These are phyloP conservation scores for Eupsittula cactorum DNA, from an alignment of 2,113 vertebrate genomes.

Conservation along the genomic window DNA sequence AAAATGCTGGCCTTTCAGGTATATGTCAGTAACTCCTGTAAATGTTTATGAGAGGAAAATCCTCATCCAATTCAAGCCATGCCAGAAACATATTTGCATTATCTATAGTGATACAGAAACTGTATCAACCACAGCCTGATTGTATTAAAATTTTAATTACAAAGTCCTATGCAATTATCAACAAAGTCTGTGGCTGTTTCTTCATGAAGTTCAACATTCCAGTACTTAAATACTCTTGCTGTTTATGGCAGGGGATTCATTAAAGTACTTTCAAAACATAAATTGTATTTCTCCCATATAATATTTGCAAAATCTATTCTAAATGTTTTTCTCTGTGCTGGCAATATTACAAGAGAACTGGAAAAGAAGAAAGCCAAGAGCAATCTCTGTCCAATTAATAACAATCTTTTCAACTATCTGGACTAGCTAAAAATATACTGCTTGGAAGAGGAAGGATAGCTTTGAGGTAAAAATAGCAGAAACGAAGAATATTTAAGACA, in stretches of 20 bases:
- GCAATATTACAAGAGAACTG: not conserved
- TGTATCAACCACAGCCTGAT: constrained; percentile 49
- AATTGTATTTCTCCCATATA: not conserved
- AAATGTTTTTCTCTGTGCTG: not conserved
- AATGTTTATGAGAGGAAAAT: constrained; percentile 70
- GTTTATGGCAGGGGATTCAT: not conserved
- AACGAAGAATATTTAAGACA: constrained; percentile 1
- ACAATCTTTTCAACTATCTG: constrained; percentile 7
- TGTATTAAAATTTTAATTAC: constrained; percentile 57
- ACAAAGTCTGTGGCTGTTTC: constrained; percentile 21
- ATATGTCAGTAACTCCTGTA: constrained; percentile 72
- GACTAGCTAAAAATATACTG: constrained; percentile 20
- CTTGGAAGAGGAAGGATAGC: not conserved
- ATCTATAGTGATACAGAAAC: constrained; percentile 45
- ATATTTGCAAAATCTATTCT: not conserved
- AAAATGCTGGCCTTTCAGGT: constrained; percentile 67
- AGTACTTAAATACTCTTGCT: not conserved
- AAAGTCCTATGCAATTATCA: constrained; percentile 14
- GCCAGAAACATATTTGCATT: constrained; percentile 69
- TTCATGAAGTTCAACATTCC: not conserved
- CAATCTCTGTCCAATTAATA: constrained; percentile 25
- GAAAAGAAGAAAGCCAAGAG: constrained; percentile 12
- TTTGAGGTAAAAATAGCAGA: constrained; percentile 41
- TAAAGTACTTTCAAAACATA: constrained; percentile 10
- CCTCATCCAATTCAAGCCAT: constrained; percentile 74